A percentile compares a stretch with the other conserved stretches of the same genome.
phyloP scores from a whole-genome alignment of 2,797 vertebrate genomes.

The Paguma larvata region DNA sequence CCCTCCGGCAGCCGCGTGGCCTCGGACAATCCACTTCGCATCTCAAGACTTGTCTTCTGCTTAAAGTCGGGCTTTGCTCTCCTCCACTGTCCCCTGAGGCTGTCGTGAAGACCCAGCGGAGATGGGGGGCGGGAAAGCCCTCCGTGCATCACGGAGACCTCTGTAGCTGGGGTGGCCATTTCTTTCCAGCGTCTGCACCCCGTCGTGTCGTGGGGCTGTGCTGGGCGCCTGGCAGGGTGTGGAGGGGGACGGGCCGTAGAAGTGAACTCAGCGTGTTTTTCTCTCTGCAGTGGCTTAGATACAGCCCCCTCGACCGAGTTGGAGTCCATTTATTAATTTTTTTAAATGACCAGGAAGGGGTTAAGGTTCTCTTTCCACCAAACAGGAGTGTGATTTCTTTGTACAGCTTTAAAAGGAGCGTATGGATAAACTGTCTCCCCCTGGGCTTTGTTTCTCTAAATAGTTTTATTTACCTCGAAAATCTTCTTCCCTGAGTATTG shows the following conservation, averaged over 20 bases:
- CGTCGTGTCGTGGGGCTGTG: no score
- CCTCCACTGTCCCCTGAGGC: accelerated
- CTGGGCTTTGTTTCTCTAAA: neutral
- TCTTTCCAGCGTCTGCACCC: no score
- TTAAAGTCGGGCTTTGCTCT: neutral
- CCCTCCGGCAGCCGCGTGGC: neutral
- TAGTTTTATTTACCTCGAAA: neutral
- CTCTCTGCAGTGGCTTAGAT: neutral
- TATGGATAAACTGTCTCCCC: neutral
- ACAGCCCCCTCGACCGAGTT: neutral
- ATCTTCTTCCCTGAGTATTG: neutral
- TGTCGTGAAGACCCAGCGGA: neutral
- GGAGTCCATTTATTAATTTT: neutral
- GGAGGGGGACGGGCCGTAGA: accelerated
- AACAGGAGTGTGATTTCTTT: neutral
- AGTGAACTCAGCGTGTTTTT: accelerated
- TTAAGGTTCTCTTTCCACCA: neutral
- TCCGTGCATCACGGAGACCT: no score
- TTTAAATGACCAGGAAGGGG: neutral
- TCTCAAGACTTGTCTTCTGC: neutral
- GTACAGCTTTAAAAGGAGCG: neutral
- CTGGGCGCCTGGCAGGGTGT: accelerated
- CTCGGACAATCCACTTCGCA: neutral
- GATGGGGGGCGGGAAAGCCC: neutral
- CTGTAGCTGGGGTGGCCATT: no score